phyloP scores from a whole-genome alignment of 2,113 vertebrate species.

The Cryptomyrus ogoouensis region DNA sequence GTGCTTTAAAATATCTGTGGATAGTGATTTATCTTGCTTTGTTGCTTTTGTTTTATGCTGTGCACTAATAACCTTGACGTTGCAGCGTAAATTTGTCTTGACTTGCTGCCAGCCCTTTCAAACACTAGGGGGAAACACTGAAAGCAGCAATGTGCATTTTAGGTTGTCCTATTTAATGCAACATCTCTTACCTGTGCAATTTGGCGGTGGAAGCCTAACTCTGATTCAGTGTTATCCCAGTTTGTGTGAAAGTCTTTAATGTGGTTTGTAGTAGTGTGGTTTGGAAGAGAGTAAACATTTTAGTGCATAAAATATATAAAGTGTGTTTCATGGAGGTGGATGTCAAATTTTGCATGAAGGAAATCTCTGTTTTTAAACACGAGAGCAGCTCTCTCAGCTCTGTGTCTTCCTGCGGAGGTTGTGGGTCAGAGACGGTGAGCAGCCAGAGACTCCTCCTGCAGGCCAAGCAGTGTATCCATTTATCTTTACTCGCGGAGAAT shows the following conservation, averaged over 20 bases:
- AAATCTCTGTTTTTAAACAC: not conserved
- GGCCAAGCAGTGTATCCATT: not conserved
- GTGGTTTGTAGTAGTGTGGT: not conserved
- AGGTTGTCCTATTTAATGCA: not conserved
- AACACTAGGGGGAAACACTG: not conserved
- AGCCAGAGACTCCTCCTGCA: not conserved
- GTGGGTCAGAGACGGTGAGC: not conserved
- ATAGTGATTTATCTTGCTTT: not conserved
- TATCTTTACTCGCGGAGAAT: not conserved
- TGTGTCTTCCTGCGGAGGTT: not conserved
- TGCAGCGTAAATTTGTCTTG: not conserved
- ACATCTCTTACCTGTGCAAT: not conserved
- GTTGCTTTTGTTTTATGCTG: not conserved
- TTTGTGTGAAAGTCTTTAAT: not conserved
- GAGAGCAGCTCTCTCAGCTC: not conserved
- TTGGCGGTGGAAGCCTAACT: not conserved
- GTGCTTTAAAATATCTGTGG: not conserved
- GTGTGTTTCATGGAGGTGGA: not conserved
- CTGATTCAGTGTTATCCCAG: not conserved
- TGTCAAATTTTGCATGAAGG: not conserved
- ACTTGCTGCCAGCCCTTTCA: not conserved
- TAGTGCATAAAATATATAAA: not conserved
- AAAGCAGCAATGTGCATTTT: not conserved
- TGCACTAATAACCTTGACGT: not conserved
- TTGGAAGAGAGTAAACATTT: not conserved